A percentile compares a stretch with the other conserved stretches of the same genome.
Conservation (phyloP, 2,113 vertebrate genomes). For the Motacilla tschutschensis region DNA sequence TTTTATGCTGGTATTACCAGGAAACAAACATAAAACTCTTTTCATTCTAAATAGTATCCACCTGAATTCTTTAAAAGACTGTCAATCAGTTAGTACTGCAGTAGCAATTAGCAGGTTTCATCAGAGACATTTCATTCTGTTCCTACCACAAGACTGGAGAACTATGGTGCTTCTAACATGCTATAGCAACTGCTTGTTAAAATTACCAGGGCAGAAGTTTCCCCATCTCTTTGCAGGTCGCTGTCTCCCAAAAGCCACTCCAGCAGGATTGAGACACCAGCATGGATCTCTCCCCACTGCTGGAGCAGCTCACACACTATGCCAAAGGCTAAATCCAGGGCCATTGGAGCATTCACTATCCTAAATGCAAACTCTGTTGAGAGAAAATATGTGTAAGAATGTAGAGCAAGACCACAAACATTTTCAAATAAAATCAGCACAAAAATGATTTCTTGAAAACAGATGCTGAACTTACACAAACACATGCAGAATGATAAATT, state of each 20-base stretch:
- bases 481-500: not conserved
- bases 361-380: conserved; percentile 72
- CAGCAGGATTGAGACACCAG: conserved; percentile 72
- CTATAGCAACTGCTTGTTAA: not conserved
- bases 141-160: not conserved
- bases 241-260: conserved; percentile 86
- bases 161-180: not conserved
- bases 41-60: not conserved
- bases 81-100: not conserved
- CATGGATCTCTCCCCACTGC: conserved; percentile 72
- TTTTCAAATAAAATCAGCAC: conserved; percentile 11
- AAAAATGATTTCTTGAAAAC: not conserved
- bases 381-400: not conserved
- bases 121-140: not conserved
- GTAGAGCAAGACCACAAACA: not conserved
- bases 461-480: not conserved
- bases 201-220: conserved; percentile 63
- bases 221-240: not conserved
- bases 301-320: conserved; percentile 82
- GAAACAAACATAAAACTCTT: not conserved
- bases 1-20: not conserved
- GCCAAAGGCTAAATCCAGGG: conserved; percentile 78
- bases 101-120: not conserved
- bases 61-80: not conserved
- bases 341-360: conserved; percentile 81